Evolutionary conservation across 1,140 invertebrate genomes (phyloP).

Genomic region (Sminthurides bifidus): DNA sequence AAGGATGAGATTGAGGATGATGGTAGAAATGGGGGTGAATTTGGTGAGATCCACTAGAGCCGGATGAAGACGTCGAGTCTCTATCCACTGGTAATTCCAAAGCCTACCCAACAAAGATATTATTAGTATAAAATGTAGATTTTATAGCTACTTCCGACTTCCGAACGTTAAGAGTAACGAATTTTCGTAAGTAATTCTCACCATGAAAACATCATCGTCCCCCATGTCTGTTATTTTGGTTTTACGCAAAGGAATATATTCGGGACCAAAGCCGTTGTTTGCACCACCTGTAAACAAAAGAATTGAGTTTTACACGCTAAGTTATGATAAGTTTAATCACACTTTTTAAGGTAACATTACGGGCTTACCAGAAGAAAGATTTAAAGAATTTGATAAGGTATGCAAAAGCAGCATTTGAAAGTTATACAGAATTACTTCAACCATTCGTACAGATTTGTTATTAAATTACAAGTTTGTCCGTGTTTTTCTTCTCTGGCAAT

Average conservation of each 20-base stretch:
- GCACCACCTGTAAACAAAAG: constrained; percentile 34
- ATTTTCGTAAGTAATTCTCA: constrained; percentile 38
- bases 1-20: constrained; percentile 32
- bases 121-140: constrained; percentile 28
- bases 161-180: too few species aligned
- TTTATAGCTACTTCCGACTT: too few species aligned
- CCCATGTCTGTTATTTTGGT: constrained; percentile 53
- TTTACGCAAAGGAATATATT: constrained; percentile 43
- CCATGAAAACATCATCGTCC: constrained; percentile 76
- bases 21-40: too few species aligned
- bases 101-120: constrained; percentile 44
- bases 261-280: constrained; percentile 25
- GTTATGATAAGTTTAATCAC: too few species aligned
- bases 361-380: too few species aligned
- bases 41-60: constrained; percentile 42
- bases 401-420: neutral
- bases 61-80: constrained; percentile 53
- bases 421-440: neutral
- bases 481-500: too few species aligned
- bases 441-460: too few species aligned
- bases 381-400: too few species aligned
- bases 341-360: too few species aligned
- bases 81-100: constrained; percentile 65
- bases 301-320: too few species aligned
- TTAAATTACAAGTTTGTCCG: too few species aligned